phyloP scores from a whole-genome alignment of 2,113 vertebrate genomes.

The Actenoides hombroni region DNA sequence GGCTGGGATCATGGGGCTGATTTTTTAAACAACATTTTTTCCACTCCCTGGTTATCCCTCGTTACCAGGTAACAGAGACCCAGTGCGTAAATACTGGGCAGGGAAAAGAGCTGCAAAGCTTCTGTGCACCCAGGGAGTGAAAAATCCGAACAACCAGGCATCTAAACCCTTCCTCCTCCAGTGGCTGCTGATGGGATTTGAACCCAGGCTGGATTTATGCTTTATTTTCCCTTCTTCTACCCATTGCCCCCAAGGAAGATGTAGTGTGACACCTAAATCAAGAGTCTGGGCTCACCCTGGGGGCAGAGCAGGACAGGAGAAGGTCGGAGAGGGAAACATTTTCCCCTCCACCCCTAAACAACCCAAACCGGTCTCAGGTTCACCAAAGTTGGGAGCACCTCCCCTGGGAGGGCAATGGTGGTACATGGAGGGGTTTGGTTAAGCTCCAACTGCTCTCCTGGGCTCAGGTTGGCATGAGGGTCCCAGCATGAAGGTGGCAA shows the following conservation, averaged over 20 bases:
- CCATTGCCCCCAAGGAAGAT: background rate
- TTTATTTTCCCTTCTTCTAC: background rate
- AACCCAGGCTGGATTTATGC: background rate
- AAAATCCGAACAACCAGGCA: background rate
- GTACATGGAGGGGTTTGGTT: background rate
- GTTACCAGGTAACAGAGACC: background rate
- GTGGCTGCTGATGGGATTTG: background rate
- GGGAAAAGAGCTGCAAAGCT: background rate
- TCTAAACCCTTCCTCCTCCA: background rate
- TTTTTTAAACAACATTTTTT: background rate
- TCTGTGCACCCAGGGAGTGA: accelerated
- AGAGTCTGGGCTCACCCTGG: accelerated
- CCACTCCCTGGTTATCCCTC: background rate
- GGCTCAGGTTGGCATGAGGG: background rate
- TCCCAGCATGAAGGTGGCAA: accelerated
- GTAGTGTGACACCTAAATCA: background rate
- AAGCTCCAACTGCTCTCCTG: background rate
- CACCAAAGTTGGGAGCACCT: accelerated
- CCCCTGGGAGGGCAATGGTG: accelerated
- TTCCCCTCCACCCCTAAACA: background rate
- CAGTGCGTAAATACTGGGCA: background rate
- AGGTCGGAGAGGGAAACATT: background rate
- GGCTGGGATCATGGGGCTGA: background rate
- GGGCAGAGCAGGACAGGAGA: background rate
- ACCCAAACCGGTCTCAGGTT: background rate